Conservation (phyloP, 2,113 vertebrate genomes). For the Tupaia chinensis region DNA sequence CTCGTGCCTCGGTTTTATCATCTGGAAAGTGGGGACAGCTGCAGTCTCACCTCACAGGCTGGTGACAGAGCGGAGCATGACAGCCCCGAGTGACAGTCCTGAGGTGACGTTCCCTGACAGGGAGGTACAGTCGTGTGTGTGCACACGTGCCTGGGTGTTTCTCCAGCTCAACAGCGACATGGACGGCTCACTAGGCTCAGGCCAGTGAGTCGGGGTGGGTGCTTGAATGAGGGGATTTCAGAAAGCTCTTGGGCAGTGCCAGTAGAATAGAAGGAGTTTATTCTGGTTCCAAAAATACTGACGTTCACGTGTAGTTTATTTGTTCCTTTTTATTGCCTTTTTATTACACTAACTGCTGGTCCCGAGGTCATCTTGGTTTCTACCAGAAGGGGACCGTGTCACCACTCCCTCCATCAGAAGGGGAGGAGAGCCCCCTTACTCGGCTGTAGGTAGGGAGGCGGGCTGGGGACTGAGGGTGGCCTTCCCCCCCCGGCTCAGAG, state of each 20-base stretch:
- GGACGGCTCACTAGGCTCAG: no score
- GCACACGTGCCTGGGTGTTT: neutral
- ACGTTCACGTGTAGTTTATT: no score
- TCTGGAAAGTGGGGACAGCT: neutral
- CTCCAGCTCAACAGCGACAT: neutral
- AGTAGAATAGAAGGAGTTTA: no score
- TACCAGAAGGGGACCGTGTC: no score
- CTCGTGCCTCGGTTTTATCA: neutral
- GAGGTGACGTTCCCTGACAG: neutral
- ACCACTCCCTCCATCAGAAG: neutral
- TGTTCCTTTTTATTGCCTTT: no score
- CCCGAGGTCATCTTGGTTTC: no score
- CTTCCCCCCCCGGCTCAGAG: no score
- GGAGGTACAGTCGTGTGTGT: neutral
- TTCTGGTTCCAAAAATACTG: no score
- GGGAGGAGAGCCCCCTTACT: neutral
- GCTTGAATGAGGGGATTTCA: no score
- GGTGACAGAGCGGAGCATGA: neutral
- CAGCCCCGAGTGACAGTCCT: neutral
- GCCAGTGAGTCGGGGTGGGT: no score
- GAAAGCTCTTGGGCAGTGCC: no score
- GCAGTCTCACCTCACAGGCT: neutral
- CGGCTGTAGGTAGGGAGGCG: accelerated
- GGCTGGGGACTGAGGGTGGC: neutral
- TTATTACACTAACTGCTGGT: no score